Percentiles rank a stretch among this genome's conserved stretches.
Conservation (phyloP, 2,113 vertebrate genomes). For the Felis chaus region DNA sequence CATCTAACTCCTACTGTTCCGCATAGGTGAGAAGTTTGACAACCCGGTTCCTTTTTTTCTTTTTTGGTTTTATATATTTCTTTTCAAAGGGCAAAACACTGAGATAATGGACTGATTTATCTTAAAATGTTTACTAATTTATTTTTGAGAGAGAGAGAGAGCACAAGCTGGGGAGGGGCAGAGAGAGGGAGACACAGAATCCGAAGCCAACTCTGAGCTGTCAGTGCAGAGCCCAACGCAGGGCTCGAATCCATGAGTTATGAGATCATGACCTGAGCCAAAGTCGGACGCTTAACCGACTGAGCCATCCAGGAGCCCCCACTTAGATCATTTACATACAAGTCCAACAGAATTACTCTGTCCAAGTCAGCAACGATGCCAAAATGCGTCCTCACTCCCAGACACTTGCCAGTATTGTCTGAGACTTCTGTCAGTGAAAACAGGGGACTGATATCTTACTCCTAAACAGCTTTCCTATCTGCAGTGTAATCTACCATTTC, state of each 20-base stretch:
- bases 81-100: slow-evolving; percentile 78
- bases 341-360: slow-evolving; percentile 38
- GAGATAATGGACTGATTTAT: slow-evolving; percentile 74
- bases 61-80: slow-evolving; percentile 77
- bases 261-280: too few species aligned
- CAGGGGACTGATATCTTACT: slow-evolving; percentile 80
- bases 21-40: not conserved
- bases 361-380: not conserved
- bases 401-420: not conserved
- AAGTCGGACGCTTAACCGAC: too few species aligned
- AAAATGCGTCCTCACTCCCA: not conserved
- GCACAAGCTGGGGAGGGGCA: too few species aligned
- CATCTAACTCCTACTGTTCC: not conserved
- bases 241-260: too few species aligned
- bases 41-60: not conserved
- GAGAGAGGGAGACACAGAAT: too few species aligned
- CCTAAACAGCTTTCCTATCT: slow-evolving; percentile 93
- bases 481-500: slow-evolving; percentile 95
- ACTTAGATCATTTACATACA: slow-evolving; percentile 83
- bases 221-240: too few species aligned
- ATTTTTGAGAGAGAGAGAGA: too few species aligned
- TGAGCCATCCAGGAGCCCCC: not conserved
- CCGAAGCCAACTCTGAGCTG: too few species aligned
- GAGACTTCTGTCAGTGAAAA: not conserved
- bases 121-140: too few species aligned